Conservation (phyloP, 2,797 vertebrate genomes). For the Acrossocheilus wenchowensis region DNA sequence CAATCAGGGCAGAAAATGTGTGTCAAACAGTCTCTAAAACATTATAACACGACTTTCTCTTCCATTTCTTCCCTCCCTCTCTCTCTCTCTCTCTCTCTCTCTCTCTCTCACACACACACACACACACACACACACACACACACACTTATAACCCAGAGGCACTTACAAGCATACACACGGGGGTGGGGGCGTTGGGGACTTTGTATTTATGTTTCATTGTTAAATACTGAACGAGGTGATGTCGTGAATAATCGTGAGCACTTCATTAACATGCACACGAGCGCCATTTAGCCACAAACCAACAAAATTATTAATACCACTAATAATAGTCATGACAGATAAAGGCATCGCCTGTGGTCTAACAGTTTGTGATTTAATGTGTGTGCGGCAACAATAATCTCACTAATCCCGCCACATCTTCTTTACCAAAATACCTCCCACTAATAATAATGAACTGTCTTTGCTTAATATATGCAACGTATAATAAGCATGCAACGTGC, state of each 20-base stretch:
- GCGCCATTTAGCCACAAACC: slow-evolving; percentile 37
- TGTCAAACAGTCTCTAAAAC: slow-evolving; percentile 6
- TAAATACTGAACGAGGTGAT: slow-evolving; percentile 56
- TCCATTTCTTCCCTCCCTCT: background rate
- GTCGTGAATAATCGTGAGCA: slow-evolving; percentile 47
- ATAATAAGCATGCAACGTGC: background rate
- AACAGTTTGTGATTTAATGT: slow-evolving; percentile 41
- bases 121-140: slow-evolving; percentile 5
- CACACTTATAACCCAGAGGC: slow-evolving; percentile 34
- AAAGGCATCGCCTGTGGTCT: slow-evolving; percentile 46
- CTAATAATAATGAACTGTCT: background rate
- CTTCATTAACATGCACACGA: slow-evolving; percentile 53
- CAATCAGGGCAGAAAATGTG: background rate
- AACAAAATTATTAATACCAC: slow-evolving; percentile 36
- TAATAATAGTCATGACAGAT: slow-evolving; percentile 21
- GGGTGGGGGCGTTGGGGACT: slow-evolving; percentile 43
- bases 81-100: background rate
- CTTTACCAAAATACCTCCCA: background rate
- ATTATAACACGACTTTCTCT: background rate
- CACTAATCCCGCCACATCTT: slow-evolving; percentile 1
- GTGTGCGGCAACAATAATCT: slow-evolving; percentile 20
- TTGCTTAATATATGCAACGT: background rate
- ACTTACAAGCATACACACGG: slow-evolving; percentile 32
- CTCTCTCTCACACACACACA: background rate
- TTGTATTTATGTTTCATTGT: slow-evolving; percentile 55